Percentiles rank a stretch among this genome's conserved stretches.
These are phyloP conservation scores for Macaria notata DNA, from an alignment of 2,888 invertebrate genomes.

Conservation along the genomic window DNA sequence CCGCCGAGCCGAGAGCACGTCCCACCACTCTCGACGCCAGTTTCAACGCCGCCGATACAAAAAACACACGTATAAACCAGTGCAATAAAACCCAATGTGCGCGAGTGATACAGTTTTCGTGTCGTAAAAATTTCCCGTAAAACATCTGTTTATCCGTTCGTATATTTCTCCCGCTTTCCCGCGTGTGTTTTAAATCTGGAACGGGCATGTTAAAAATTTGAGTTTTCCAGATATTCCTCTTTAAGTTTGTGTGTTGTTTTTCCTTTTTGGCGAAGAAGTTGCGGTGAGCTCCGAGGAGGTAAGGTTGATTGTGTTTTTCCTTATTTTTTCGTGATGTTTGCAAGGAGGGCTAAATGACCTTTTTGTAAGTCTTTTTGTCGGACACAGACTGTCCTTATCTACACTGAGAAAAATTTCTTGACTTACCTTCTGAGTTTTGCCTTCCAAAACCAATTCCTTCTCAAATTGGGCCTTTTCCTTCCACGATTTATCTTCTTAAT, in stretches of 20 bases:
- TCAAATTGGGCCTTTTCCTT: no score
- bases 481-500: no score
- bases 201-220: conserved; percentile 15
- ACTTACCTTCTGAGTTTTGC: no score
- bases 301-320: conserved; percentile 9
- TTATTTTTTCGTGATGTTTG: neutral
- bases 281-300: neutral
- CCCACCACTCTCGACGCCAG: neutral
- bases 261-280: neutral
- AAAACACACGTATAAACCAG: conserved; percentile 10
- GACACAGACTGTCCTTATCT: conserved; percentile 9
- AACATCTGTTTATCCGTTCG: conserved; percentile 10
- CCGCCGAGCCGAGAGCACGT: conserved; percentile 4
- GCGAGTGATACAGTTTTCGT: conserved; percentile 15
- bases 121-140: conserved; percentile 16
- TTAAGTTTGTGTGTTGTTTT: conserved; percentile 12
- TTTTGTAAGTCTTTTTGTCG: conserved; percentile 9
- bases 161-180: conserved; percentile 15
- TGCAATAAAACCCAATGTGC: conserved; percentile 24
- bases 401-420: no score
- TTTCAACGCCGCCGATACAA: neutral
- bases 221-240: conserved; percentile 8
- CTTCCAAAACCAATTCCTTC: no score
- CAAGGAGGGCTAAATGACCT: conserved; percentile 3
- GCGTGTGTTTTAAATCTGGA: conserved; percentile 16